Evolutionary conservation across 92 coral and sea anemone genomes (phyloP).

Genomic region (Paragorgia papillata): DNA sequence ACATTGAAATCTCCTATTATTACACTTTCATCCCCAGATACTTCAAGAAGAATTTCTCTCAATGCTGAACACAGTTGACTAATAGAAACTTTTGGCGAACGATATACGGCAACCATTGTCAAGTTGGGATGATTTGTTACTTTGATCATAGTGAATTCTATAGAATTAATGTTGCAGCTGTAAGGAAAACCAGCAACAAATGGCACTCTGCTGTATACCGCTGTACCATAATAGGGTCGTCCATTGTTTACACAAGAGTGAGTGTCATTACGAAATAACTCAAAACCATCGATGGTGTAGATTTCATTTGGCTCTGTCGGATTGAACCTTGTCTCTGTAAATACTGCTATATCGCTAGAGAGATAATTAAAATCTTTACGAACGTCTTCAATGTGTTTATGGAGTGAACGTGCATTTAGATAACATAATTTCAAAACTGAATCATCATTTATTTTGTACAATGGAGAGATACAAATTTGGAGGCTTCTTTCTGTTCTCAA

Average conservation of each 20-base stretch:
- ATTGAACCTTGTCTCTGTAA: slow-evolving; percentile 9
- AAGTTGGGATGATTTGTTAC: background rate
- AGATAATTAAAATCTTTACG: slow-evolving; percentile 19
- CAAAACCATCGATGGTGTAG: slow-evolving; percentile 44
- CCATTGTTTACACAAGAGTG: background rate
- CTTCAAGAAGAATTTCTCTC: slow-evolving; percentile 15
- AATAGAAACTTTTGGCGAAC: slow-evolving; percentile 32
- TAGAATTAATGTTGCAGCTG: slow-evolving; percentile 48
- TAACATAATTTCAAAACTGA: slow-evolving; percentile 20
- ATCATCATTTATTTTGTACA: background rate
- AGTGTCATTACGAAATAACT: slow-evolving; percentile 12
- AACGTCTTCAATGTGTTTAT: slow-evolving; percentile 32
- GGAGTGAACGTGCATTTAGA: slow-evolving; percentile 30
- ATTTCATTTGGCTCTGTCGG: background rate
- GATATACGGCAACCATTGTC: slow-evolving; percentile 24
- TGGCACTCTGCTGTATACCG: slow-evolving; percentile 49
- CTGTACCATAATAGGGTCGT: slow-evolving; percentile 60
- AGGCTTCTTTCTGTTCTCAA: slow-evolving; percentile 16
- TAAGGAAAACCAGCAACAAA: slow-evolving; percentile 47
- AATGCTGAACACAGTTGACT: slow-evolving; percentile 18
- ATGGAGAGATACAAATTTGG: slow-evolving; percentile 22
- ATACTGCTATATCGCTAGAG: slow-evolving; percentile 8
- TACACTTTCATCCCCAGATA: slow-evolving; percentile 30
- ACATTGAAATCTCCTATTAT: slow-evolving; percentile 43
- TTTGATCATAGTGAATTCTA: slow-evolving; percentile 37